Evolutionary conservation across 2,797 vertebrate genomes (phyloP), one percentile per base, ranked within the genome.

Genomic region (Perdix hodgsoniae): DNA sequence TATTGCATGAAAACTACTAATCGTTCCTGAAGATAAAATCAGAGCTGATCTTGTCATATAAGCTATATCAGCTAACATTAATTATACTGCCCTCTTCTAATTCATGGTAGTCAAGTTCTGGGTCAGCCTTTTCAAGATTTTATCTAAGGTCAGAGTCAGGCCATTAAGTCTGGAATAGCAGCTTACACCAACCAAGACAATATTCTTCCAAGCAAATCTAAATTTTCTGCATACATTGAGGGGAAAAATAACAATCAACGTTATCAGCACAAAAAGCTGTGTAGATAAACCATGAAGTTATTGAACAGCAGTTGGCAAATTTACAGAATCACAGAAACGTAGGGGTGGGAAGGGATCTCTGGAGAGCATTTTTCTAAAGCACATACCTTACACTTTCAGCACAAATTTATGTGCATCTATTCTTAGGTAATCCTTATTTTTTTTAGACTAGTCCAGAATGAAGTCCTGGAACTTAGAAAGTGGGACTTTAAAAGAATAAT

Each of bases 71-170:
- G 10, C 49, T 56, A 64, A 16, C 64, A 86, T 79, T 83, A 66
- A 90, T 90, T 71, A 74, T 9, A 64, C 27, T 71, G 49, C 47
- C 39, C 24, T 83, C 19, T 47, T 91, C 79, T 89, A 91, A 77
- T 74, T 91, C 40, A 69, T 65, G 54, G 16, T 93, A 93, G 86
- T 93, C 72, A 83, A 84, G 42, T 60, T 39, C 67, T 82, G 23
- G 39, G 65, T 83, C 88, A 91, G 60, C 35, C 67, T 73, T 72
- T 75, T 72, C 1, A 11, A 75, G 93, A 93, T 84, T 56, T 63
- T 85, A 86, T 71, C 86, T 52, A 40, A 56, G 31, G 50, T 11
- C 59, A 16, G 31, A 76, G 31, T 76, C 26, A 80, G 35, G 24
- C 31, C 63, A 16, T 76, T 82, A 75, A 77, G 27, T 50, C 33